Conservation (phyloP, 2,888 invertebrate genomes). For the Ernsta delagoae region DNA sequence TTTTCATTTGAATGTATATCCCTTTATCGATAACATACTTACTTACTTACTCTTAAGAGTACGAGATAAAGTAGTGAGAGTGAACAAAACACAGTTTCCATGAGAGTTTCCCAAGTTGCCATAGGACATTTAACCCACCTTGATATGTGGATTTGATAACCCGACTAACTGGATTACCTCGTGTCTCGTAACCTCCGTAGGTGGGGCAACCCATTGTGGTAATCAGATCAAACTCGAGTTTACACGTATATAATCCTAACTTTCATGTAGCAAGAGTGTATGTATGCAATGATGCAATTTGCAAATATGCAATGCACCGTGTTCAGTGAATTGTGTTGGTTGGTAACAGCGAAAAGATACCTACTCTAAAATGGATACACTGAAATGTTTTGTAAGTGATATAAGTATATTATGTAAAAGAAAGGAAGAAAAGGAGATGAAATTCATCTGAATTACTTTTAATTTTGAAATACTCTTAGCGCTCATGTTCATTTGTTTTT, state of each 20-base stretch:
- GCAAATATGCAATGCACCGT: neutral
- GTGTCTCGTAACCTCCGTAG: slow-evolving; percentile 31
- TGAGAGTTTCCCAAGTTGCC: slow-evolving; percentile 17
- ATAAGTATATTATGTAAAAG: too few species aligned
- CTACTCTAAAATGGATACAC: too few species aligned
- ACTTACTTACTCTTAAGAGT: too few species aligned
- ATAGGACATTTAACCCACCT: slow-evolving; percentile 31
- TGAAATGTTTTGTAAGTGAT: too few species aligned
- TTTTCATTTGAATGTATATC: too few species aligned
- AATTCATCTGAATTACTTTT: too few species aligned
- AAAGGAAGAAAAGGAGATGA: too few species aligned
- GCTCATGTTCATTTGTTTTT: too few species aligned
- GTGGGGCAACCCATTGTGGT: slow-evolving; percentile 24
- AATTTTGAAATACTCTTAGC: too few species aligned
- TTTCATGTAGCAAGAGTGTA: slow-evolving; percentile 5
- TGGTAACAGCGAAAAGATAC: neutral
- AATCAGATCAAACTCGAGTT: slow-evolving; percentile 26
- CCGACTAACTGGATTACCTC: slow-evolving; percentile 36
- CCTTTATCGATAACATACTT: too few species aligned
- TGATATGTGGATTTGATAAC: slow-evolving; percentile 33
- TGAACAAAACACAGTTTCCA: slow-evolving; percentile 1
- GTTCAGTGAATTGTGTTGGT: neutral
- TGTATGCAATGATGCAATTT: neutral
- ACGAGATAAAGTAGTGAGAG: neutral
- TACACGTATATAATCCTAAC: slow-evolving; percentile 27